Conservation (phyloP, 2,113 vertebrate genomes). For the Melanerpes formicivorus region DNA sequence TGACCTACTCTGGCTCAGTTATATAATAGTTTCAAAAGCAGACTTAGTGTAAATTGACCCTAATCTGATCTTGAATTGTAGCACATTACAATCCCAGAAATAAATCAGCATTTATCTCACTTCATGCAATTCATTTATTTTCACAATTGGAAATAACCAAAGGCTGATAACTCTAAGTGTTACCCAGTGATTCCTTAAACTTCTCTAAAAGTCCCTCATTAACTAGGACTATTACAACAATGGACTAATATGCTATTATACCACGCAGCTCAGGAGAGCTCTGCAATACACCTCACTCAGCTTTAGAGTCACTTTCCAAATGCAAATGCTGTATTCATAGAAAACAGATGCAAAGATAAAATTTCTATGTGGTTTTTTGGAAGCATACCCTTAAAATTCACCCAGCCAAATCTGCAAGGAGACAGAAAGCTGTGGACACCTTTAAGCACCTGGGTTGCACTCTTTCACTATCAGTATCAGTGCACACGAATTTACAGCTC, state of each 20-base stretch:
- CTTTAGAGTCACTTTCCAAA: background rate
- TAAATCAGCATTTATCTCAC: conserved; percentile 39
- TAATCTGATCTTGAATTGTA: conserved; percentile 65
- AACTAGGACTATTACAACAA: background rate
- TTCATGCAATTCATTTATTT: conserved; percentile 11
- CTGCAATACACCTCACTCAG: background rate
- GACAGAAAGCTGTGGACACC: background rate
- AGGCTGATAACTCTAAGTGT: background rate
- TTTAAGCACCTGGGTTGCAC: background rate
- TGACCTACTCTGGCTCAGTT: conserved; percentile 56
- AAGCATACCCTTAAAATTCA: background rate
- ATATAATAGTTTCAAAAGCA: conserved; percentile 61
- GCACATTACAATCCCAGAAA: conserved; percentile 60
- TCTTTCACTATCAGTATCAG: background rate
- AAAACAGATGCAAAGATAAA: background rate
- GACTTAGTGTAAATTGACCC: conserved; percentile 71
- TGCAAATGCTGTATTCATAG: background rate
- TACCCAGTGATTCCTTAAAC: background rate
- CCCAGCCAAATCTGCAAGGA: background rate
- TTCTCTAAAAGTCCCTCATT: background rate
- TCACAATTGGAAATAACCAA: conserved; percentile 21
- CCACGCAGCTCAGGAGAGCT: background rate
- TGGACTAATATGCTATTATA: background rate
- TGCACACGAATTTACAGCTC: background rate
- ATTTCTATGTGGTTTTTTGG: background rate